Percentiles rank a stretch among this genome's conserved stretches.
These are phyloP conservation scores for Phyllotis vaccarum DNA, from an alignment of 2,797 vertebrate species.

Conservation along the genomic window DNA sequence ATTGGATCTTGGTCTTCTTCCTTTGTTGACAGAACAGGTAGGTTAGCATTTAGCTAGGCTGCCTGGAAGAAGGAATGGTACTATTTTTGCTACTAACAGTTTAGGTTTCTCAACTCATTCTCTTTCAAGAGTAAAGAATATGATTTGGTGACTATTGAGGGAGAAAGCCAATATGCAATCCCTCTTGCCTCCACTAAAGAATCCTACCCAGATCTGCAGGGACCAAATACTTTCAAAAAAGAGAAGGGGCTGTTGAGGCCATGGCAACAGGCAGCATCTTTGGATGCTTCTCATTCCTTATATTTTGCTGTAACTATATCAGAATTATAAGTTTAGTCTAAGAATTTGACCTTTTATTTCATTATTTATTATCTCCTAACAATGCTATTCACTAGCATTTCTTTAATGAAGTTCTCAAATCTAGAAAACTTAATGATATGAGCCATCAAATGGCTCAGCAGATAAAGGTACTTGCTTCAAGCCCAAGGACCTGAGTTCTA, in stretches of 20 bases:
- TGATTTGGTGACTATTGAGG: constrained; percentile 2
- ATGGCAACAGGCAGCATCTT: constrained; percentile 17
- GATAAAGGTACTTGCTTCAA: background rate
- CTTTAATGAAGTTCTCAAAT: background rate
- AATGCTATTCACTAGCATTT: background rate
- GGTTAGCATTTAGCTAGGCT: constrained; percentile 37
- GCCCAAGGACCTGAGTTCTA: background rate
- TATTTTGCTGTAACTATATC: background rate
- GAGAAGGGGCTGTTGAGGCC: background rate
- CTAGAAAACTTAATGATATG: background rate
- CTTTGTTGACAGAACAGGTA: background rate
- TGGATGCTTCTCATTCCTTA: background rate
- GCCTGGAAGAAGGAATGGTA: constrained; percentile 18
- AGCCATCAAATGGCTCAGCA: background rate
- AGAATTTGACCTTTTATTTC: background rate
- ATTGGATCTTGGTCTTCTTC: background rate
- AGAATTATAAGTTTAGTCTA: background rate
- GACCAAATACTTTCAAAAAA: constrained; percentile 6
- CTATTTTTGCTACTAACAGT: constrained; percentile 49
- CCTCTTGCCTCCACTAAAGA: background rate
- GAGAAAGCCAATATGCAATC: constrained; percentile 36
- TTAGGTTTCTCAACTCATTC: constrained; percentile 11
- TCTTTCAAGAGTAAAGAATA: constrained; percentile 57
- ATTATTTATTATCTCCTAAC: background rate
- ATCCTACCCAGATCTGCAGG: background rate